Conservation (phyloP, 2,888 invertebrate genomes). For the Agonopterix heracliana region DNA sequence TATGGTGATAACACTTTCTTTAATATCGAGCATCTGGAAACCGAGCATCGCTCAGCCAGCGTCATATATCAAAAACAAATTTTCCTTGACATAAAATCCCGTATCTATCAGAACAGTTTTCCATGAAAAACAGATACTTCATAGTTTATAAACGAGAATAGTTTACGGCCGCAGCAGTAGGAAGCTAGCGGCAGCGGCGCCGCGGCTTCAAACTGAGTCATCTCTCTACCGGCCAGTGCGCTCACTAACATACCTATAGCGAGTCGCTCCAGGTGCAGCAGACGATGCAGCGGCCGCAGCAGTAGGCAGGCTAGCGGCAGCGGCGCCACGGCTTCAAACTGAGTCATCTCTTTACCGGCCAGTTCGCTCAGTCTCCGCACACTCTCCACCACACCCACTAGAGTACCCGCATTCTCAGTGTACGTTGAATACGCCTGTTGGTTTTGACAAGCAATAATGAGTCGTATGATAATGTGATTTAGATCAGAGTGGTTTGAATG, state of each 20-base stretch:
- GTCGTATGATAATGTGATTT: background rate
- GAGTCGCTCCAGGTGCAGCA: conserved; percentile 87
- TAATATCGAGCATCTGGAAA: no score
- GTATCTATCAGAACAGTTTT: no score
- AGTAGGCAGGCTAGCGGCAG: conserved; percentile 91
- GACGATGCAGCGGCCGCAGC: conserved; percentile 90
- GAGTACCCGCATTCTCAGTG: conserved; percentile 79
- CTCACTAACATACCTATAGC: conserved; percentile 74
- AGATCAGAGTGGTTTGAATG: background rate
- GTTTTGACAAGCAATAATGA: background rate
- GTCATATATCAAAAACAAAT: background rate
- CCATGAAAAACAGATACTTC: no score
- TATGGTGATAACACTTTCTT: no score
- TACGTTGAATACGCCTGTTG: conserved; percentile 80
- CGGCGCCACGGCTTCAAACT: conserved; percentile 77
- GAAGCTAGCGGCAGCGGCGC: conserved; percentile 84
- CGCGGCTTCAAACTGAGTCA: conserved; percentile 75
- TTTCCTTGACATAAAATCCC: no score
- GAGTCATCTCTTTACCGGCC: conserved; percentile 68
- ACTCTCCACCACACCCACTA: conserved; percentile 89
- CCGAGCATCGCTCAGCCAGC: no score
- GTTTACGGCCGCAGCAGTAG: conserved; percentile 86
- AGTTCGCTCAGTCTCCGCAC: conserved; percentile 83
- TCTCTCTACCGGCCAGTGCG: conserved; percentile 78
- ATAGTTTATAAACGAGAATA: no score